A percentile compares a stretch with the other conserved stretches of the same genome.
Conservation (phyloP, 2,888 invertebrate genomes). For the Ferrisia virgata region DNA sequence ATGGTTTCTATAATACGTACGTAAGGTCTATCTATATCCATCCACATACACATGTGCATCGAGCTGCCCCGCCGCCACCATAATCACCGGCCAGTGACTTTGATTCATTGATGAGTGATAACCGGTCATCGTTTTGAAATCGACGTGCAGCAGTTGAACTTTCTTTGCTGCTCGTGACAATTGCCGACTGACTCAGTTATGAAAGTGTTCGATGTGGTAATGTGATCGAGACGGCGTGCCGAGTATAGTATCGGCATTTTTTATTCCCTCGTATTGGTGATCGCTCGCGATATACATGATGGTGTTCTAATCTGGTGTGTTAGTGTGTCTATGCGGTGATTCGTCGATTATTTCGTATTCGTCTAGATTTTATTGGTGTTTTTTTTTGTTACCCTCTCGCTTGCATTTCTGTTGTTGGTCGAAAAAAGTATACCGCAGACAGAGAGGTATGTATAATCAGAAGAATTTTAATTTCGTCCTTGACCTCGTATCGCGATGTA, state of each 20-base stretch:
- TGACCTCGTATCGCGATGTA: too few relatives aligned
- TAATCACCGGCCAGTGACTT: conserved; percentile 22
- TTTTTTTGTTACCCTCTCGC: neutral
- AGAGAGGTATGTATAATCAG: neutral
- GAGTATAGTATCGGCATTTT: neutral
- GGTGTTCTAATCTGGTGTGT: neutral
- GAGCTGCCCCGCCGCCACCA: neutral
- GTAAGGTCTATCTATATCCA: too few relatives aligned
- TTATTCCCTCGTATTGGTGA: too few relatives aligned
- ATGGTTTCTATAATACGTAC: neutral
- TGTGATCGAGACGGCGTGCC: neutral
- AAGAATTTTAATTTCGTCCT: neutral
- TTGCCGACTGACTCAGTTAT: conserved; percentile 29
- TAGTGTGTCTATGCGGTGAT: neutral
- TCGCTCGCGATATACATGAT: neutral
- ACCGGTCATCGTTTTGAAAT: conserved; percentile 7
- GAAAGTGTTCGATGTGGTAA: conserved; percentile 12
- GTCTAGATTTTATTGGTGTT: too few relatives aligned
- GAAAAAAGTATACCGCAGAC: neutral
- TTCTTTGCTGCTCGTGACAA: conserved; percentile 18
- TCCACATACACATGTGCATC: too few relatives aligned
- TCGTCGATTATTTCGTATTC: too few relatives aligned
- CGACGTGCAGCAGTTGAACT: conserved; percentile 18
- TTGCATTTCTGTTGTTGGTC: neutral
- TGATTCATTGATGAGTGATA: conserved; percentile 33